Evolutionary conservation across 2,797 vertebrate genomes (phyloP).

Genomic region (Astyanax mexicanus): DNA sequence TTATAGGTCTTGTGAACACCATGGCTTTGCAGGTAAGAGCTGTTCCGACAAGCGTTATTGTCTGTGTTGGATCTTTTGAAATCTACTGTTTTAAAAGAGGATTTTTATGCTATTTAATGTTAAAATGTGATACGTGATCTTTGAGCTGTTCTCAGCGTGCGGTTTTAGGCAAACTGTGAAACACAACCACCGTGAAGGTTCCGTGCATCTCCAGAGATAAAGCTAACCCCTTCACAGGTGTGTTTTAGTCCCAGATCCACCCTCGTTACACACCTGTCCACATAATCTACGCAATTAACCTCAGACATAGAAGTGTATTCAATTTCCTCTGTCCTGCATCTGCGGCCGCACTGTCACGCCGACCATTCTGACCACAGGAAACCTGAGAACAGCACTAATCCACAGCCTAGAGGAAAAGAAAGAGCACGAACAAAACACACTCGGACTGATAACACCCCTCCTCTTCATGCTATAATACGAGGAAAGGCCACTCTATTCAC

Average conservation of each 20-base stretch:
- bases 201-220: constrained; percentile 53
- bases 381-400: constrained; percentile 66
- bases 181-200: constrained; percentile 4
- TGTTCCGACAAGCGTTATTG: too few species aligned
- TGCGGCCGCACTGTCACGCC: constrained; percentile 59
- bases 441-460: not conserved
- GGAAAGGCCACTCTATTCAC: not conserved
- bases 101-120: too few species aligned
- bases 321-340: constrained; percentile 61
- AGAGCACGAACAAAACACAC: constrained; percentile 12
- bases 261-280: constrained; percentile 73
- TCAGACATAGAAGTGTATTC: constrained; percentile 65
- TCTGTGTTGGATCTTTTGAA: too few species aligned
- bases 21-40: too few species aligned
- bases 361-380: constrained; percentile 77
- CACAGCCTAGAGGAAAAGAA: constrained; percentile 47
- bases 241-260: constrained; percentile 59
- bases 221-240: constrained; percentile 65
- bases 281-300: constrained; percentile 79
- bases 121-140: too few species aligned
- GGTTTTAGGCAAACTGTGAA: too few species aligned
- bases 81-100: too few species aligned
- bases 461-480: not conserved
- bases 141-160: too few species aligned
- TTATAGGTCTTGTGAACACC: too few species aligned